phyloP scores from a whole-genome alignment of 2,888 invertebrate species.

The Ophioninae sp. region DNA sequence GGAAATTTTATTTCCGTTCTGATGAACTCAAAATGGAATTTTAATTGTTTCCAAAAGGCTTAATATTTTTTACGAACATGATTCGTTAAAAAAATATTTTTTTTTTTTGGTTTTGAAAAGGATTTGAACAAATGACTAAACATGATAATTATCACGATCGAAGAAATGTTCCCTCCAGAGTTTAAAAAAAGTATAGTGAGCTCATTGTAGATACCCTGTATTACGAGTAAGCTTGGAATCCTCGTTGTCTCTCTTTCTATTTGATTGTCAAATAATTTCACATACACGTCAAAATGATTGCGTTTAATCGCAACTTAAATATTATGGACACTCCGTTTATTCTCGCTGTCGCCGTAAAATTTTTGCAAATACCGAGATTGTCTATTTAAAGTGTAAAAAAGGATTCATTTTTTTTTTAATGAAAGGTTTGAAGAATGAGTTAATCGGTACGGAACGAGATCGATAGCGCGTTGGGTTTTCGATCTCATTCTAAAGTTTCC shows the following conservation, averaged over 20 bases:
- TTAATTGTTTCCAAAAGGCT: too few relatives aligned
- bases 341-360: constrained; percentile 7
- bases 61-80: too few relatives aligned
- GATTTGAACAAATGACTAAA: background rate
- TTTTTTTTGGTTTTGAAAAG: background rate
- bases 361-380: constrained; percentile 17
- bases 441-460: background rate
- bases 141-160: background rate
- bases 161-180: background rate
- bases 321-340: constrained; percentile 74
- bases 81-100: background rate
- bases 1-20: too few relatives aligned
- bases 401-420: background rate
- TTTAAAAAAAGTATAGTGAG: background rate
- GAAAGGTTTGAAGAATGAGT: background rate
- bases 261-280: constrained; percentile 80
- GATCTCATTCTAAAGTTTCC: background rate
- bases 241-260: constrained; percentile 79
- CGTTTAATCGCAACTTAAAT: constrained; percentile 79
- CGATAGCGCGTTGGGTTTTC: background rate
- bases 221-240: constrained; percentile 70
- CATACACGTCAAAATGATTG: constrained; percentile 71
- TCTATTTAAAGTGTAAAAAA: background rate
- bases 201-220: background rate
- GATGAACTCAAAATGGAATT: too few relatives aligned